A percentile compares a stretch with the other conserved stretches of the same genome.
Conservation (phyloP, 2,113 vertebrate genomes). For the Eclectus roratus region DNA sequence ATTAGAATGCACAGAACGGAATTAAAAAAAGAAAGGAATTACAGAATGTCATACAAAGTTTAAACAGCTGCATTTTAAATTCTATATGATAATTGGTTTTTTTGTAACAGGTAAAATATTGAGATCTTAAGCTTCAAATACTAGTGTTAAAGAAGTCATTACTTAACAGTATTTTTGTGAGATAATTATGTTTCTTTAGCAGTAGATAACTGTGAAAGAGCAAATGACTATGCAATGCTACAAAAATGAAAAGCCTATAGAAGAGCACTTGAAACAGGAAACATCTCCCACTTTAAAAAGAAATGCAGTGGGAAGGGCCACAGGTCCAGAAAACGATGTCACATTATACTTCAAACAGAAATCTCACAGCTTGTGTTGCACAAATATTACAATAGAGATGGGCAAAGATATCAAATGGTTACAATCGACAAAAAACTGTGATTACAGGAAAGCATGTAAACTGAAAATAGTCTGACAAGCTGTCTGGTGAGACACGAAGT, state of each 20-base stretch:
- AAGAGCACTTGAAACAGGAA: not conserved
- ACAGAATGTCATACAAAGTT: not conserved
- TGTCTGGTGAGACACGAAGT: constrained; percentile 52
- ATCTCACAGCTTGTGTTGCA: not conserved
- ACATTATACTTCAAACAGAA: not conserved
- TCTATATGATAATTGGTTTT: not conserved
- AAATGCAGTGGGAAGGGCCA: not conserved
- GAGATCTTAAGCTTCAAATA: not conserved
- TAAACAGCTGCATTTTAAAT: not conserved
- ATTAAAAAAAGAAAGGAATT: not conserved
- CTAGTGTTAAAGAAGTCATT: not conserved
- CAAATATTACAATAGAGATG: not conserved
- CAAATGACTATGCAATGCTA: not conserved
- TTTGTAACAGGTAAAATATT: not conserved
- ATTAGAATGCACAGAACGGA: not conserved
- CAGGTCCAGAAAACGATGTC: not conserved
- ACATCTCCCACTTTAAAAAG: not conserved
- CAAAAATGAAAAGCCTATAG: not conserved
- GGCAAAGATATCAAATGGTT: not conserved
- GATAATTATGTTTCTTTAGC: not conserved
- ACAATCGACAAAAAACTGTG: constrained; percentile 3
- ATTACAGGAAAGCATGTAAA: constrained; percentile 20
- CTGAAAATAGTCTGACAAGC: constrained; percentile 32
- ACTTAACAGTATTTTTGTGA: not conserved
- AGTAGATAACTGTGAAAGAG: not conserved